These are phyloP conservation scores for Ophion costatus DNA, from an alignment of 2,888 invertebrate genomes.

Conservation along the genomic window DNA sequence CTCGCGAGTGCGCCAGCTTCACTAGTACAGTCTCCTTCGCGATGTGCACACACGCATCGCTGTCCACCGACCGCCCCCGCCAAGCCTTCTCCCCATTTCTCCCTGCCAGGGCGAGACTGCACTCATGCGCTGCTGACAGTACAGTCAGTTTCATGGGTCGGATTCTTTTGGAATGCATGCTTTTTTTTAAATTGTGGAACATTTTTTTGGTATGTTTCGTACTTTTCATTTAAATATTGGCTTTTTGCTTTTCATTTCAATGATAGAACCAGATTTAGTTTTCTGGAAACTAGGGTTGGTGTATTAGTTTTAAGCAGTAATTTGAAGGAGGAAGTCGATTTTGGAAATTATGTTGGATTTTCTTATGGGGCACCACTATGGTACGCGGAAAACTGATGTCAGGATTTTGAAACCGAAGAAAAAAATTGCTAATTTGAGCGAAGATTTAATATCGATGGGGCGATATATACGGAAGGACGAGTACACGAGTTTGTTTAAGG, in stretches of 20 bases:
- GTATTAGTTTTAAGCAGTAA: no score
- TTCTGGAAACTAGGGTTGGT: no score
- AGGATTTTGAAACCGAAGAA: no score
- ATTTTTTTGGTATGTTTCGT: not conserved
- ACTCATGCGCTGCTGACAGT: slow-evolving; percentile 22
- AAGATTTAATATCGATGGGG: no score
- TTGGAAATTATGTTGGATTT: no score
- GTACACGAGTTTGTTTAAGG: no score
- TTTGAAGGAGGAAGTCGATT: no score
- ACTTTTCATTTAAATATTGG: not conserved
- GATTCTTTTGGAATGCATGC: not conserved
- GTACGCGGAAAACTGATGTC: no score
- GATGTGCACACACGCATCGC: not conserved
- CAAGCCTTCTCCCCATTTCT: not conserved
- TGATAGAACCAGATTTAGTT: not conserved
- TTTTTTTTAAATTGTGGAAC: not conserved
- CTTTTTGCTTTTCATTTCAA: not conserved
- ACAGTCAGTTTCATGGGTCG: slow-evolving; percentile 44
- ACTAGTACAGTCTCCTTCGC: slow-evolving; percentile 9
- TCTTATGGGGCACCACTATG: no score
- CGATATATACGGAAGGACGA: no score
- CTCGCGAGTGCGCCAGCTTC: slow-evolving; percentile 62
- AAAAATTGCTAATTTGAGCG: no score
- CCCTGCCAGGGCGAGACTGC: not conserved
- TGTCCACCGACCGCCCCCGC: not conserved